These are phyloP conservation scores for Hippopotamyrus pictus DNA, from an alignment of 2,797 vertebrate species.

Conservation along the genomic window DNA sequence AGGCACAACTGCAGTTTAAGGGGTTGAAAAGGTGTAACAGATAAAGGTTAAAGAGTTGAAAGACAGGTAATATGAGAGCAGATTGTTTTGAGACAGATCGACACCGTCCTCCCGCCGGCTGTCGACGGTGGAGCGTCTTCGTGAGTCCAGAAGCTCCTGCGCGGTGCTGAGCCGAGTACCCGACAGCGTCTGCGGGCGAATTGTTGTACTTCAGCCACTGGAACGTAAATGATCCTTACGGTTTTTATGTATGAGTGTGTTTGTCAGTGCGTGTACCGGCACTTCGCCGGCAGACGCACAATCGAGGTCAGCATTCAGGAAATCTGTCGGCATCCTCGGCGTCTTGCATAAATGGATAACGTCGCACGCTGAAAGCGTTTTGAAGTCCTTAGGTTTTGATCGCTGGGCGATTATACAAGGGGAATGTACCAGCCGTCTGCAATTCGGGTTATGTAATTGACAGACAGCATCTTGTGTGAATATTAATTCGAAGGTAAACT, in stretches of 20 bases:
- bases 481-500: constrained; percentile 4
- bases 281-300: background rate
- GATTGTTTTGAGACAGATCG: background rate
- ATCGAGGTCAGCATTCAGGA: background rate
- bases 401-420: background rate
- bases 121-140: background rate
- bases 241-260: background rate
- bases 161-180: background rate
- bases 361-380: background rate
- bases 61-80: background rate
- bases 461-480: background rate
- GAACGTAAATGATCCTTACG: background rate
- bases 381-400: constrained; percentile 2
- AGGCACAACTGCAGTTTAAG: background rate
- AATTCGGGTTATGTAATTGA: background rate
- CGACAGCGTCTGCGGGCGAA: background rate
- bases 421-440: background rate
- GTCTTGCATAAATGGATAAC: background rate
- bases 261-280: background rate
- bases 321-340: background rate
- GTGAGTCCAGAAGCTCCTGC: background rate
- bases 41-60: background rate
- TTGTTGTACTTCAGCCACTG: background rate
- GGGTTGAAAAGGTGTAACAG: background rate
- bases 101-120: background rate